Conservation (phyloP, 2,113 vertebrate species). For the Pterocles orientalis region DNA sequence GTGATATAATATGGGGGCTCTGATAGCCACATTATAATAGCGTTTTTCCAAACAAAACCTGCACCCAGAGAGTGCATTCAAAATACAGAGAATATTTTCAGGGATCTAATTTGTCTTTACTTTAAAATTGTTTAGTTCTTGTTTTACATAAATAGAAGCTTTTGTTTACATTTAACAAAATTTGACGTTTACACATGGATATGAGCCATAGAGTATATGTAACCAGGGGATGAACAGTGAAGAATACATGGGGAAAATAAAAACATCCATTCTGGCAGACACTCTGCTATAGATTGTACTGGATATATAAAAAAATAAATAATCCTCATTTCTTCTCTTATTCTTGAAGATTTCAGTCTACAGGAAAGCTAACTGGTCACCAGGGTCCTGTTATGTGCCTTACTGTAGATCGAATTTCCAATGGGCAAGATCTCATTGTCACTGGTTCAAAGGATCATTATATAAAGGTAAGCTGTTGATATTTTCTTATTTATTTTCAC, state of each 20-base stretch:
- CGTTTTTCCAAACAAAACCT: background rate
- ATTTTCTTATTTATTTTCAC: background rate
- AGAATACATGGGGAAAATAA: background rate
- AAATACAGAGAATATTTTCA: background rate
- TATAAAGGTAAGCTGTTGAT: slow-evolving; percentile 81
- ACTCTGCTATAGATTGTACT: background rate
- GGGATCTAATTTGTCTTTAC: background rate
- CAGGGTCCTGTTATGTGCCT: slow-evolving; percentile 94
- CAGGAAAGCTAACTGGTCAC: slow-evolving; percentile 94
- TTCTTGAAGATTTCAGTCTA: slow-evolving; percentile 89
- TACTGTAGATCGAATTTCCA: slow-evolving; percentile 86
- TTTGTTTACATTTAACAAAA: background rate
- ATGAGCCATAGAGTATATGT: background rate
- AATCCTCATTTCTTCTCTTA: background rate
- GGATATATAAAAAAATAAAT: background rate
- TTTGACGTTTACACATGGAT: background rate
- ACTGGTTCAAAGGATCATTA: slow-evolving; percentile 98
- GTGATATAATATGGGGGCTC: background rate
- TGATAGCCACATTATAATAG: background rate
- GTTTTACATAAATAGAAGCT: background rate
- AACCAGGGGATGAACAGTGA: background rate
- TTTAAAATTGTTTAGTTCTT: background rate
- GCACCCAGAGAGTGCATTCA: background rate
- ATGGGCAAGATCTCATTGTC: slow-evolving; percentile 92
- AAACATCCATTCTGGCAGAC: background rate